phyloP scores from a whole-genome alignment of 2,113 vertebrate species.

The Myanophis thanlyinensis region DNA sequence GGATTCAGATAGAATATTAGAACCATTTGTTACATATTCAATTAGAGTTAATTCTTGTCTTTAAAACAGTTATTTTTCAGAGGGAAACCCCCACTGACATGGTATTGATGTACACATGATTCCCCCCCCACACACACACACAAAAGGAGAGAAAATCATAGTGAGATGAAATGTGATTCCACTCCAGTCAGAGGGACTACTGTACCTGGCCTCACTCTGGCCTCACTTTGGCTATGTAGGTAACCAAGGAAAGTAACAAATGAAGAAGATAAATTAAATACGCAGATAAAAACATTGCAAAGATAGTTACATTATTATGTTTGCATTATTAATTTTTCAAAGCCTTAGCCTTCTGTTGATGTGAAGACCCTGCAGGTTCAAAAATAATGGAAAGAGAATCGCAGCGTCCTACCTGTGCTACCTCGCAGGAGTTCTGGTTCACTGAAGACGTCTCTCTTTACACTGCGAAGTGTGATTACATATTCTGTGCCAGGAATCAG shows the following conservation, averaged over 20 bases:
- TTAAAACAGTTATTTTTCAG: not conserved
- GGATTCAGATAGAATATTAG: not conserved
- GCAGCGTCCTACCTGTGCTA: slow-evolving; percentile 72
- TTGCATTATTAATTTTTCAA: not conserved
- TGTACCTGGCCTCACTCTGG: not conserved
- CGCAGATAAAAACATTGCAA: not conserved
- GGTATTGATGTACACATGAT: not conserved
- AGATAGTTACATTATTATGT: not conserved
- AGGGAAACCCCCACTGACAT: not conserved
- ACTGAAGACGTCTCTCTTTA: slow-evolving; percentile 77
- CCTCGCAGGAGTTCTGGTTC: slow-evolving; percentile 74
- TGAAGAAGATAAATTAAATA: not conserved
- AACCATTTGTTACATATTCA: not conserved
- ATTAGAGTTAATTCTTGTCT: not conserved
- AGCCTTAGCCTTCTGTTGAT: not conserved
- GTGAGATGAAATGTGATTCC: not conserved
- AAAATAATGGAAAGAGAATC: not conserved
- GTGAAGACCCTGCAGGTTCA: not conserved
- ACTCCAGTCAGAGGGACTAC: not conserved
- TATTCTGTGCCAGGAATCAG: slow-evolving; percentile 78
- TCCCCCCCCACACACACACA: not conserved
- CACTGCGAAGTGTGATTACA: slow-evolving; percentile 69
- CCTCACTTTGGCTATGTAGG: not conserved
- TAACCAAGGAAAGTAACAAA: not conserved
- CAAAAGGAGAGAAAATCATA: not conserved